Percentiles rank a stretch among this genome's conserved stretches.
These are phyloP conservation scores for Onychostoma macrolepis DNA, from an alignment of 2,113 vertebrate species.

Conservation along the genomic window DNA sequence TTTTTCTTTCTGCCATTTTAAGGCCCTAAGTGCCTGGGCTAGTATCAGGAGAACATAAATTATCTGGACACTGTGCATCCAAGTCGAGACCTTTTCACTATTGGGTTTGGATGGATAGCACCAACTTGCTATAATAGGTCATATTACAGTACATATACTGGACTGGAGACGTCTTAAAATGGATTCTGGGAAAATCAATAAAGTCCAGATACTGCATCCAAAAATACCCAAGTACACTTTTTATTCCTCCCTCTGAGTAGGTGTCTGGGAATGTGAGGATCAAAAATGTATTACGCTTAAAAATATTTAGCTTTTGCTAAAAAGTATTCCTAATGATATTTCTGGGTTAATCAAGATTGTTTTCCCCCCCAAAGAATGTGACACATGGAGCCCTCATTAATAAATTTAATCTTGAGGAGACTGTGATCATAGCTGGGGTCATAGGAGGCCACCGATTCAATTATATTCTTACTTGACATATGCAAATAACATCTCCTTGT, in stretches of 20 bases:
- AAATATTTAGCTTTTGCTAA: neutral
- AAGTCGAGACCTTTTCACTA: neutral
- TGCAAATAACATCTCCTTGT: constrained; percentile 49
- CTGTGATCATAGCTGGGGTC: constrained; percentile 51
- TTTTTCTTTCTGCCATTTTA: constrained; percentile 32
- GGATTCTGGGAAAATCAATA: constrained; percentile 23
- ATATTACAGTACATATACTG: constrained; percentile 12
- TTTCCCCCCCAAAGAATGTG: constrained; percentile 20
- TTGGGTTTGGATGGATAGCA: neutral
- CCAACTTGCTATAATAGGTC: neutral
- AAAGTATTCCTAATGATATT: neutral
- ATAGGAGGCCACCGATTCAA: constrained; percentile 49
- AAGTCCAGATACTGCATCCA: constrained; percentile 16
- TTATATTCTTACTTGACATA: constrained; percentile 56
- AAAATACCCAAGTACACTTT: constrained; percentile 20
- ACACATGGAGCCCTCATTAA: constrained; percentile 53
- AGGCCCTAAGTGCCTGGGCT: no score
- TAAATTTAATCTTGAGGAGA: constrained; percentile 48
- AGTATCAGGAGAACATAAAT: neutral
- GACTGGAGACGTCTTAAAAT: neutral
- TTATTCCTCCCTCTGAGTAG: neutral
- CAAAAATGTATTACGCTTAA: constrained; percentile 13
- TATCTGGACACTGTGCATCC: neutral
- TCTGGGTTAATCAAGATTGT: constrained; percentile 50
- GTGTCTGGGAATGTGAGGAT: neutral